A percentile compares a stretch with the other conserved stretches of the same genome.
Conservation (phyloP, 2,113 vertebrate species). For the Spheniscus mendiculus region DNA sequence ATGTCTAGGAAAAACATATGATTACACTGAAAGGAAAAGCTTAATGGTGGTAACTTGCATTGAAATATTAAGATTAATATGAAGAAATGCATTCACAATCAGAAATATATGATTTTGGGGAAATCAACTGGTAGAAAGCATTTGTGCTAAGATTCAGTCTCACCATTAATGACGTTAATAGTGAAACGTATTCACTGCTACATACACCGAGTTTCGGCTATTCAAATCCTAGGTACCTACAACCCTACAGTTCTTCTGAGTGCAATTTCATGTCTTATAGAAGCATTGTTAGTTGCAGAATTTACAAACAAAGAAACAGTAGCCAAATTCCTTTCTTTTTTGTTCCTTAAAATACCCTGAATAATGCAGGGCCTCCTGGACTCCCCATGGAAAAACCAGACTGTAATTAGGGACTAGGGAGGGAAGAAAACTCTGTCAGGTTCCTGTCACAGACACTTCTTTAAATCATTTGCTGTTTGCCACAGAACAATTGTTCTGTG, state of each 20-base stretch:
- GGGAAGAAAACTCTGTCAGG: conserved; percentile 29
- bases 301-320: neutral
- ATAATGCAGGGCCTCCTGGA: neutral
- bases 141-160: neutral
- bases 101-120: neutral
- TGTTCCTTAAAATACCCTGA: neutral
- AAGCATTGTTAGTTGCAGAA: neutral
- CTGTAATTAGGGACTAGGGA: neutral
- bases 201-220: neutral
- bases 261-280: neutral
- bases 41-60: neutral
- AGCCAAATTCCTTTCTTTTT: neutral
- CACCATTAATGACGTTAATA: neutral
- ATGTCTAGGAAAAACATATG: neutral
- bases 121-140: neutral
- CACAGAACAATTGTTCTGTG: neutral
- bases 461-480: neutral
- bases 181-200: neutral
- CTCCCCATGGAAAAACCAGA: neutral
- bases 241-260: neutral
- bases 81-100: neutral
- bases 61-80: neutral
- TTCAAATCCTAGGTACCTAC: neutral
- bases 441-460: conserved; percentile 28
- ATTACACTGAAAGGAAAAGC: neutral